Base-by-base conservation (phyloP, 2,797 vertebrate species). In the Otolemur crassicaudatus region DNA sequence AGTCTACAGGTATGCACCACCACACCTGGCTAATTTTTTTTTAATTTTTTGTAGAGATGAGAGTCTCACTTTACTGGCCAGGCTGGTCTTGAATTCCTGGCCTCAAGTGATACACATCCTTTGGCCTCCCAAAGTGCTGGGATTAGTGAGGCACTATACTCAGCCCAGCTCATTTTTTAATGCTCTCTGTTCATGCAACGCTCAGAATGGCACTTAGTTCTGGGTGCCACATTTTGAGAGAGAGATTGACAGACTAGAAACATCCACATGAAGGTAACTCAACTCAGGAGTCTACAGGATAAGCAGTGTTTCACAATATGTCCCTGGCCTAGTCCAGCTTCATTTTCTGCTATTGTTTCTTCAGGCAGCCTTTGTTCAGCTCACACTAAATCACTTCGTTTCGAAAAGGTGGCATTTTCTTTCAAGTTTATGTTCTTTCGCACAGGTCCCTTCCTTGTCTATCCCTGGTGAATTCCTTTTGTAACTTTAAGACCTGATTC, bases 381-480 rank as follows among this genome's bases (percentile, higher is more conserved):
- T 85, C 73, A 84, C 40, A 7, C 5, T 49, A 5, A 77, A 49
- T 75, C 14, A 46, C 13, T 29, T 37, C 31, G 27, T 83, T 69
- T 95, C 31, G 87, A 77, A 63, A 22, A 25, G 63, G 49, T 65
- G 16, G 8, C 19, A 13, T 94, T 75, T 34, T 87, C 49, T 84
- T 76, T 70, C 49, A 70, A 13, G 22, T 76, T 65, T 81, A 34
- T 61, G 16, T 61, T 95, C 65, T 63, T 95, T 46, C 70, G 25
- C 60, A 53, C 22, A 83, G 31, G 8, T 53, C 23, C 13, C 53
- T 91, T 94, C 58, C 49, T 40, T 90, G 2, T 67, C 20, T 94
- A 13, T 95, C 22, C 25, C 22, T 67, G 80, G 31, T 76, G 43
- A 89, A 72, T 94, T 94, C 80, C 53, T 87, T 8, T 61, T 85